Percentiles rank a stretch among this genome's conserved stretches.
These are phyloP conservation scores for Elaeidobius kamerunicus DNA, from an alignment of 2,888 invertebrate genomes.

Conservation along the genomic window DNA sequence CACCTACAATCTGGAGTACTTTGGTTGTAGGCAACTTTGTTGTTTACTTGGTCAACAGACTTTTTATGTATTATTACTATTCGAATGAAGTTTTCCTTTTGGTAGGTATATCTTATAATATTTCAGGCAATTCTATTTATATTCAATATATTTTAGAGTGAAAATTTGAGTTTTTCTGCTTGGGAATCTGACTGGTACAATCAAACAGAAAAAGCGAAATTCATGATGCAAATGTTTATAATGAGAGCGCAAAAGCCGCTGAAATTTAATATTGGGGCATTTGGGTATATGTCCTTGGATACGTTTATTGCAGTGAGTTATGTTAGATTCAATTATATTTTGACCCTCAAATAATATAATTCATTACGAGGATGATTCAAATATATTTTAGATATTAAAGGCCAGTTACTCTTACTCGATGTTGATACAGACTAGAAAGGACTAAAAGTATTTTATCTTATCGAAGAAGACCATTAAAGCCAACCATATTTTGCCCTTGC, in stretches of 20 bases:
- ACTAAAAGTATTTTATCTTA: background rate
- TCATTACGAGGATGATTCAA: no score
- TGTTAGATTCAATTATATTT: no score
- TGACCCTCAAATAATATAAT: no score
- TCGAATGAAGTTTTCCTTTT: conserved; percentile 1
- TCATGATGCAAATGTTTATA: conserved; percentile 5
- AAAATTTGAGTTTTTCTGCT: background rate
- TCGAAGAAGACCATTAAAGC: no score
- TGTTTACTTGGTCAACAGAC: background rate
- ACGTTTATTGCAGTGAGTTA: background rate
- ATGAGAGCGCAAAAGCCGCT: background rate
- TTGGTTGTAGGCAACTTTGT: background rate
- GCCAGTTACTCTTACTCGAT: no score
- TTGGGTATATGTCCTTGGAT: background rate
- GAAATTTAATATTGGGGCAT: background rate
- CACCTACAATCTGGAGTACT: background rate
- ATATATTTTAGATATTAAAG: no score
- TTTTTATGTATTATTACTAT: background rate
- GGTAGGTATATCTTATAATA: background rate
- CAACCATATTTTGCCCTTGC: no score
- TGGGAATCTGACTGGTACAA: background rate
- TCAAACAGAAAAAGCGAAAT: background rate
- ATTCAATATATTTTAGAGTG: background rate
- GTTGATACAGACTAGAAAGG: no score
- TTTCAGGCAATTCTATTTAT: background rate